Conservation (phyloP, 2,113 vertebrate species). For the Spheniscus mendiculus region DNA sequence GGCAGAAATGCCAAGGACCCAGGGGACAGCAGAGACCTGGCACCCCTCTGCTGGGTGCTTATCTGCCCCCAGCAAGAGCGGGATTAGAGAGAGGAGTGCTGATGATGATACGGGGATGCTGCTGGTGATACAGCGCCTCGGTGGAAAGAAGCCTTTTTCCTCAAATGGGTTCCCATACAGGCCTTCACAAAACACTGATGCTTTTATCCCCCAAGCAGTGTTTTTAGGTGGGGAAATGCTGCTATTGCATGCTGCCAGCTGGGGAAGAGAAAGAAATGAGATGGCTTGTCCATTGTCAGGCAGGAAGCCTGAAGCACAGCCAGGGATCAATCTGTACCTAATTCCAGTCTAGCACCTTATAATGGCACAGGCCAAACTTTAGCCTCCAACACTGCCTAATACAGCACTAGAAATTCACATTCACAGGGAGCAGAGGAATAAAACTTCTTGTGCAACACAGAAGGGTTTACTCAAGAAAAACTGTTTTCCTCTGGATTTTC, state of each 20-base stretch:
- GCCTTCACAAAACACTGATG: neutral
- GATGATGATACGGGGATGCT: neutral
- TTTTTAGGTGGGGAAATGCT: neutral
- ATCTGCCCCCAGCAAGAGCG: neutral
- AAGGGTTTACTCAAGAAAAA: neutral
- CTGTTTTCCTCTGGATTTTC: neutral
- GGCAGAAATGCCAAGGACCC: neutral
- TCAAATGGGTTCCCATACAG: neutral
- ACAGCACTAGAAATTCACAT: neutral
- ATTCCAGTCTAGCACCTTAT: neutral
- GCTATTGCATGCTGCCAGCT: neutral
- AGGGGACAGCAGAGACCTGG: neutral
- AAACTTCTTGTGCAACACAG: neutral
- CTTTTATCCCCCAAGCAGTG: neutral
- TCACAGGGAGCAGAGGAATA: neutral
- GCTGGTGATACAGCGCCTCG: neutral
- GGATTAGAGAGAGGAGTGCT: neutral
- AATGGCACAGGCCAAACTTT: neutral
- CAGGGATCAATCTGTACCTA: neutral
- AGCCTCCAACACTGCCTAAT: neutral
- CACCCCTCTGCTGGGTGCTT: accelerated
- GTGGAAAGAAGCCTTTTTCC: neutral
- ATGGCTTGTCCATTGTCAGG: accelerated
- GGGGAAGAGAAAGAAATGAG: neutral
- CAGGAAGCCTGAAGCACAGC: neutral